Base-by-base conservation (phyloP, 2,113 vertebrate genomes). In the Gyps fulvus region DNA sequence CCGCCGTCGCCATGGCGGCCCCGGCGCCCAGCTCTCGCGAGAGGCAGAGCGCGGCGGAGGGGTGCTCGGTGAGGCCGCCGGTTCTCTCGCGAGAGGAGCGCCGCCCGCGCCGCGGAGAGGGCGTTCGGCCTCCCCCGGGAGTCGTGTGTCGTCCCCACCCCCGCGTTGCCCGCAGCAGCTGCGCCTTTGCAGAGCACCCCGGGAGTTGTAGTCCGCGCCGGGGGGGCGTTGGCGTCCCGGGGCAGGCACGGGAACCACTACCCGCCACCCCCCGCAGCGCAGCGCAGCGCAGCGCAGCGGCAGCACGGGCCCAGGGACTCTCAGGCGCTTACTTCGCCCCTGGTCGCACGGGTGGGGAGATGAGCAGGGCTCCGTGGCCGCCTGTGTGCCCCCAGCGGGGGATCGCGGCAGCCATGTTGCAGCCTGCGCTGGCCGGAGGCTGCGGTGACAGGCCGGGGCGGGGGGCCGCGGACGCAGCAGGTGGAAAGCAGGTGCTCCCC, bases 231-330 rank as follows among this genome's bases (percentile, higher is more conserved):
- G 62, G 38, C 14, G 22, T 16, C 25, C 8, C 20, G 22, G 16
- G 43, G 2, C 20, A 2, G 36, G n/a, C 10, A 7, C 8, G 8
- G 65, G 17, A 31, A 2, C 3, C 13, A 0, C 21, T 18, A 1
- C 2, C 8, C 9, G 16, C 2, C 47, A 23, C 47, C 21, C 47
- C 22, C 20, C 36, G 36, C 36, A 36, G 36, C 36, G 36, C 36
- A 36, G 36, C 19, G 0, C 16, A 1, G 9, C 4, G 6, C n/a
- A 16, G 57, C 11, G 11, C 36, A 5, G 49, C 0, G 47, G 34
- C 3, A 3, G 0, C 26, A 6, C 7, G 16, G 61, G 10, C 27
- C 2, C 8, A 1, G 40, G 29, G 10, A 2, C 9, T 6, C 6
- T 9, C 6, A 11, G 34, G 3, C 38, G 5, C 12, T 8, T 1